Conservation (phyloP, 2,888 invertebrate species). For the Galeopsomyia nigrocyanea region DNA sequence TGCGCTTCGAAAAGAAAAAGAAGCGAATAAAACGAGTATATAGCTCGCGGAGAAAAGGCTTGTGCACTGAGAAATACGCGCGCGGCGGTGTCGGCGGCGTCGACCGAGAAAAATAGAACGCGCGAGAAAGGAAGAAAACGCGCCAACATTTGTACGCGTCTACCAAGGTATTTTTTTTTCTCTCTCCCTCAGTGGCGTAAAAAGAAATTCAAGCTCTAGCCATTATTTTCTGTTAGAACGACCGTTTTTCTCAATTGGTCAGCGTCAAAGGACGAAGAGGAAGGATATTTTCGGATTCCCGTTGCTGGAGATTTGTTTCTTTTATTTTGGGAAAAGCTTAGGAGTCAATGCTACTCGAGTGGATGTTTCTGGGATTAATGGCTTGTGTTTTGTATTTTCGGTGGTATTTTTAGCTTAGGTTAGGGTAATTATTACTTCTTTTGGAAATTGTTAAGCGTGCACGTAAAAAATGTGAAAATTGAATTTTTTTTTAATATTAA, state of each 20-base stretch:
- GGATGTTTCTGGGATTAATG: slow-evolving; percentile 6
- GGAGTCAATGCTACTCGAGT: slow-evolving; percentile 41
- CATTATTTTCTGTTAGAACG: slow-evolving; percentile 57
- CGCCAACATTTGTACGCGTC: slow-evolving; percentile 41
- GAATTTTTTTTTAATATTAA: too few species aligned
- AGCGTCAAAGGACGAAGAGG: slow-evolving; percentile 51
- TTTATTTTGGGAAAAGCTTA: background rate
- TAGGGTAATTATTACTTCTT: too few species aligned
- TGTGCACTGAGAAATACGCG: slow-evolving; percentile 46
- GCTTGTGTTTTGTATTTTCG: too few species aligned
- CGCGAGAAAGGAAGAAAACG: slow-evolving; percentile 21
- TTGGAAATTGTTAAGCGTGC: too few species aligned
- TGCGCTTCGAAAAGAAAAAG: slow-evolving; percentile 14
- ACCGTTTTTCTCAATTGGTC: slow-evolving; percentile 59
- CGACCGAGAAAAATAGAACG: slow-evolving; percentile 43
- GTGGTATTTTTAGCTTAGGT: too few species aligned
- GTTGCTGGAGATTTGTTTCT: background rate
- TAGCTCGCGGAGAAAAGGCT: slow-evolving; percentile 34
- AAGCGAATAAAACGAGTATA: too few species aligned
- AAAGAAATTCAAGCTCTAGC: slow-evolving; percentile 13
- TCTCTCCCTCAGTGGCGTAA: background rate
- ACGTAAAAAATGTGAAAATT: too few species aligned
- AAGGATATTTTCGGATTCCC: slow-evolving; percentile 19
- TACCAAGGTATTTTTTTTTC: slow-evolving; percentile 34
- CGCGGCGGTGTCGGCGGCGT: slow-evolving; percentile 11